Conservation (phyloP, 64 coral and sea anemone species). For the Porites australiensis region DNA sequence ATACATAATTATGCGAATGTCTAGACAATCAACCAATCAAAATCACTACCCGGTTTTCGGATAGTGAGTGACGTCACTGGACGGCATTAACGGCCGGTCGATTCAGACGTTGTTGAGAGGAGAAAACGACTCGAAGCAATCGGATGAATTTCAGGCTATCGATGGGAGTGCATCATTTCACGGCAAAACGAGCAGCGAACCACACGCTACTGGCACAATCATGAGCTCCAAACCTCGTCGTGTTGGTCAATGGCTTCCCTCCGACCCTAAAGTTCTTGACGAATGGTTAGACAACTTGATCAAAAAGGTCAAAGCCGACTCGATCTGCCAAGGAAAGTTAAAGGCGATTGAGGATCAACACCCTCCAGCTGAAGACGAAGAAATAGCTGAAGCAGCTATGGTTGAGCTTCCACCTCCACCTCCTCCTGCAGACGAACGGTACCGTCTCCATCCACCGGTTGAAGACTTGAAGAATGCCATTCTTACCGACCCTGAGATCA, state of each 20-base stretch:
- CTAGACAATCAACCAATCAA: too few relatives aligned
- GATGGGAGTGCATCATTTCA: too few relatives aligned
- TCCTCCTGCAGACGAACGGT: neutral
- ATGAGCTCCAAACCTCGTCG: conserved; percentile 52
- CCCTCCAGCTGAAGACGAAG: conserved; percentile 42
- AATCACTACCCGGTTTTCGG: too few relatives aligned
- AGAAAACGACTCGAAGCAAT: too few relatives aligned
- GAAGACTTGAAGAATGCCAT: conserved; percentile 56
- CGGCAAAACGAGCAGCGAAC: too few relatives aligned
- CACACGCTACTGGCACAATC: neutral
- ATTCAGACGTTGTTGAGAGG: too few relatives aligned
- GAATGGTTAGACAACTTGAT: conserved; percentile 65
- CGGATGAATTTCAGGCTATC: too few relatives aligned
- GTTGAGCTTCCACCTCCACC: neutral
- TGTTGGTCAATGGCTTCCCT: conserved; percentile 62
- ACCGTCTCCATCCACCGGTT: conserved; percentile 51
- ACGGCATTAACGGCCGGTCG: too few relatives aligned
- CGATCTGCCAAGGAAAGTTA: conserved; percentile 4
- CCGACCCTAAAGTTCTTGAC: conserved; percentile 55
- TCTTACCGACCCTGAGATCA: conserved; percentile 71
- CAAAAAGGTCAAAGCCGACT: neutral
- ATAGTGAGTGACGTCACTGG: too few relatives aligned
- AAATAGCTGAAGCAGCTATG: conserved; percentile 10
- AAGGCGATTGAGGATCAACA: conserved; percentile 3
- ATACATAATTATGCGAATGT: too few relatives aligned